phyloP scores from a whole-genome alignment of 1,140 invertebrate species.

The Zaprionus nigranus region DNA sequence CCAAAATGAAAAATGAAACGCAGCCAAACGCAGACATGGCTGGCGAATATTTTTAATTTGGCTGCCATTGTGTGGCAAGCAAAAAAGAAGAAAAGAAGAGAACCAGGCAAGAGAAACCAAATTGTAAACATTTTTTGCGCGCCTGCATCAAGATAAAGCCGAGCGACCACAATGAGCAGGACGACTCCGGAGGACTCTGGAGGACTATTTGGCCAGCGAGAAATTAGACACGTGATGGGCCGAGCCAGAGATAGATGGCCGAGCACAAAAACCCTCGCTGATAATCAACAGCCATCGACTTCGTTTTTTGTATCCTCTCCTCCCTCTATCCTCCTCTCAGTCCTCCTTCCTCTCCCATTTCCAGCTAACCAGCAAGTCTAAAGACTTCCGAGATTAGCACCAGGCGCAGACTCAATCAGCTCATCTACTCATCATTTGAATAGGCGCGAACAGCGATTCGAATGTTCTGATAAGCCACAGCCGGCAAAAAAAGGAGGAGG shows the following conservation, averaged over 20 bases:
- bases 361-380: constrained; percentile 41
- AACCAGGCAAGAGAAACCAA: constrained; percentile 28
- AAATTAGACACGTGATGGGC: constrained; percentile 79
- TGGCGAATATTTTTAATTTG: constrained; percentile 73
- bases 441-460: constrained; percentile 75
- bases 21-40: constrained; percentile 27
- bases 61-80: constrained; percentile 57
- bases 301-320: constrained; percentile 43
- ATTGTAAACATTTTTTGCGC: constrained; percentile 82
- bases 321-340: no score
- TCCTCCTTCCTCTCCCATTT: not conserved
- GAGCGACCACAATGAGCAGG: constrained; percentile 56
- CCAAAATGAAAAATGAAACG: constrained; percentile 80
- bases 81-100: constrained; percentile 12
- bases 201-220: constrained; percentile 76
- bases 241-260: constrained; percentile 55
- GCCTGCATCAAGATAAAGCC: constrained; percentile 73
- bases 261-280: constrained; percentile 66
- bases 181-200: constrained; percentile 54
- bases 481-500: constrained; percentile 11
- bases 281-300: constrained; percentile 51
- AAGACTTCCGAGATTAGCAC: constrained; percentile 54
- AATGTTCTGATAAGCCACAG: constrained; percentile 53
- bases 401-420: constrained; percentile 64
- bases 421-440: constrained; percentile 67